Evolutionary conservation across 2,113 vertebrate genomes (phyloP), one percentile per base, ranked within the genome.

Genomic region (Gavialis gangeticus): DNA sequence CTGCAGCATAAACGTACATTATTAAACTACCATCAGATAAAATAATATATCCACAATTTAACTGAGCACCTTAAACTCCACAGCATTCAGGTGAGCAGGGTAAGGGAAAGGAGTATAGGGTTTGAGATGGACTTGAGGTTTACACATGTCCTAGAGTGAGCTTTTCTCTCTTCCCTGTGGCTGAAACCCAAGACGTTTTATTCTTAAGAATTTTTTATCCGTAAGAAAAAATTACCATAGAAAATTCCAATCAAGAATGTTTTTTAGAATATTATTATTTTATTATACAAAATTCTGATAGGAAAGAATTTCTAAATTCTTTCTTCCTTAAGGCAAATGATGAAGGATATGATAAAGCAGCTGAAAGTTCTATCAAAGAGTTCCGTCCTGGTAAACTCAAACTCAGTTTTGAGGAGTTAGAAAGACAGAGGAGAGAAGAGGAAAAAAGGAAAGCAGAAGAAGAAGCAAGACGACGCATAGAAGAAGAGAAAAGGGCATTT

Each of bases 391-490:
- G 99, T 69, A 99, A 99, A 97, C 98, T 99, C 71, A 98, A 98
- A 91, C 97, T 99, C 96, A 99, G 99, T 97, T 99, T 99, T 95
- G 99, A 99, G 96, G 99, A 99, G 96, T 93, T 99, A 69, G 99
- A 99, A 97, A 99, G 98, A 94, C 99, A 99, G 91, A 98, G 99
- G 77, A 98, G 98, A 80, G 98, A 99, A 97, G 98, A 98, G 12
- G 98, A 98, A 84, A 99, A 98, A 85, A 98, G 98, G 85, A 99
- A 97, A 96, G 98, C 98, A 71, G 99, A 99, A 93, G 99, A 98
- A 71, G 99, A 99, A 84, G 98, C 99, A 69, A 98, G 98, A 87
- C 98, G 96, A 95, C 98, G 99, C 81, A 99, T 99, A 92, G 98
- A 99, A 91, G 99, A 99, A 84, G 99, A 99, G 96, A 99, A 98